These are phyloP conservation scores for Pitta sordida DNA, from an alignment of 2,113 vertebrate species.

Conservation along the genomic window DNA sequence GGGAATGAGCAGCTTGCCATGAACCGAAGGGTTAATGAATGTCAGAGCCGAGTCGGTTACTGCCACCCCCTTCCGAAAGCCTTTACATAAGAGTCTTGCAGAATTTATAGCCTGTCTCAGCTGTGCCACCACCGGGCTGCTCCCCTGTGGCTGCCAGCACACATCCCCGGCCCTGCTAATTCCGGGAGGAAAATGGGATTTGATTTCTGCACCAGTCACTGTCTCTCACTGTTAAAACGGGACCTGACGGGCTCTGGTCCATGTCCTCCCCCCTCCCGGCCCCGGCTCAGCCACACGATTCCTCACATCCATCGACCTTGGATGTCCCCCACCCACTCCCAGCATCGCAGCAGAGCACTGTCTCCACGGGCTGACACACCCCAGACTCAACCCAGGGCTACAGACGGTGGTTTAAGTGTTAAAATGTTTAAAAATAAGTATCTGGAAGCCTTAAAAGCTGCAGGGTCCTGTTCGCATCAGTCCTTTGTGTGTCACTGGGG, in stretches of 20 bases:
- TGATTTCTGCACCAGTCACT: slow-evolving; percentile 1
- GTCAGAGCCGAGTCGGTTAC: neutral
- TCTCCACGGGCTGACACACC: neutral
- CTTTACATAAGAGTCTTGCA: slow-evolving; percentile 28
- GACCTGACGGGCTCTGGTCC: neutral
- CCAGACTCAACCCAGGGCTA: neutral
- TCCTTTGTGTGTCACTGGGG: neutral
- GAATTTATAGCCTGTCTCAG: neutral
- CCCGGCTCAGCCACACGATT: fast-evolving
- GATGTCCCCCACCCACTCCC: neutral
- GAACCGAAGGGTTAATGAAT: neutral
- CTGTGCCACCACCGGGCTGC: neutral
- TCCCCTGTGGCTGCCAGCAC: neutral
- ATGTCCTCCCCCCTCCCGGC: neutral
- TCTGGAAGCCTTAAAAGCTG: neutral
- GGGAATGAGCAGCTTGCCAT: neutral
- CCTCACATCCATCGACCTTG: neutral
- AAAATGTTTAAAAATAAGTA: fast-evolving
- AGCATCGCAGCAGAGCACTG: neutral
- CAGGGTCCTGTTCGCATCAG: fast-evolving
- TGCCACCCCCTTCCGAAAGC: neutral
- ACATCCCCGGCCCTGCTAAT: neutral
- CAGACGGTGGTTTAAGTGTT: fast-evolving
- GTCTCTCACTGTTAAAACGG: neutral
- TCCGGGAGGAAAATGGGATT: neutral